Base-by-base conservation (phyloP, 2,888 invertebrate species). In the Eupithecia tripunctaria region DNA sequence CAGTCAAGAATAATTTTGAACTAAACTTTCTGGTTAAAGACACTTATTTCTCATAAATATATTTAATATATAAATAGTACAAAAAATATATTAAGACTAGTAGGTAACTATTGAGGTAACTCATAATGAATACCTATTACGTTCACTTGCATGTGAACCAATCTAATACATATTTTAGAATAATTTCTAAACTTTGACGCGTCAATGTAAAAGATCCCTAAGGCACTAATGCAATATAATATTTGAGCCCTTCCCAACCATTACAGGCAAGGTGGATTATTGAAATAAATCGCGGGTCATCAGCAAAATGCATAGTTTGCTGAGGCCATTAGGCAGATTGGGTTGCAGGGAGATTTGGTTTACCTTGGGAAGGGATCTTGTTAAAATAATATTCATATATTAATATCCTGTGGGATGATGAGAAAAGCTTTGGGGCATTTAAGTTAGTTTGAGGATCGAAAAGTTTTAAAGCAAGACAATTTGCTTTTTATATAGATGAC, bases 211-310 rank as follows among this genome's bases (percentile, higher is more conserved):
- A 70, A 51, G 60, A 41, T 51, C 69, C 75, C 51, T 74, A 41
- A 75, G 72, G 74, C 73, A 70, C 73, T 82, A 84, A 82, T 82
- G 79, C 78, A 80, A 84, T 83, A 84, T 84, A 84, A 87, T 86
- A 86, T 86, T 82, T 80, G 73, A 68, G 75, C 80, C 79, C 77
- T 77, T 80, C 80, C 73, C 79, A 72, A 78, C 82, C 79, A 86
- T 88, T 86, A 86, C 81, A 68, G 76, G 79, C 56, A 56, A 12
- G 56, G 79, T 78, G 84, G 86, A 83, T 84, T 90, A 91, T 90
- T 91, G 91, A 91, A 89, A 91, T 87, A 90, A 90, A 91, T 90
- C 86, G 88, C 73, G 74, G 79, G 85, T 88, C 88, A 90, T 91
- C 90, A 90, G 82, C 82, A 74, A 87, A 90, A 89, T 89, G 88